These are phyloP conservation scores for Spisula solida DNA, from an alignment of 2,888 invertebrate genomes.

Conservation along the genomic window DNA sequence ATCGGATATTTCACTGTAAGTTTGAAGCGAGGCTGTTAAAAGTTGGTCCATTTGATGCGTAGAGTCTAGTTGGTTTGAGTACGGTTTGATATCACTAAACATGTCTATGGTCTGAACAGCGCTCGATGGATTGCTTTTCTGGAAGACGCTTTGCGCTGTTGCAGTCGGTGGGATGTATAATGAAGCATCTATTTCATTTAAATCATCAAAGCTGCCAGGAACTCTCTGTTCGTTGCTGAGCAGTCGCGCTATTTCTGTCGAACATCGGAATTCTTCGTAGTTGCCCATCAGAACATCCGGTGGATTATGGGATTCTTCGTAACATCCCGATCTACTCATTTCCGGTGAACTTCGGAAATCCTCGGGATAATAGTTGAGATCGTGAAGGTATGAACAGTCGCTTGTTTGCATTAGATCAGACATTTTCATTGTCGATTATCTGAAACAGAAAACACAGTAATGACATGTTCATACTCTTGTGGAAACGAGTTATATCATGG, in stretches of 20 bases:
- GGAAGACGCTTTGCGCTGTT: neutral
- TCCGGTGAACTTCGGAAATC: conserved; percentile 11
- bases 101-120: neutral
- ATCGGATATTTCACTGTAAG: conserved; percentile 61
- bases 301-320: conserved; percentile 40
- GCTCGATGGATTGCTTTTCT: neutral
- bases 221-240: conserved; percentile 57
- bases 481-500: too few relatives aligned
- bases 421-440: conserved; percentile 9
- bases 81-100: neutral
- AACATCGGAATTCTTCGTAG: conserved; percentile 2
- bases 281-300: conserved; percentile 15
- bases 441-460: neutral
- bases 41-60: neutral
- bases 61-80: conserved; percentile 1
- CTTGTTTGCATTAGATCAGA: neutral
- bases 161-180: conserved; percentile 14
- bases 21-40: conserved; percentile 48
- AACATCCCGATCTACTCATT: neutral
- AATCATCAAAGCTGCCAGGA: conserved; percentile 49
- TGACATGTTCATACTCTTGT: too few relatives aligned
- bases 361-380: conserved; percentile 22
- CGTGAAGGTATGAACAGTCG: conserved; percentile 42
- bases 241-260: neutral
- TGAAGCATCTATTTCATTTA: conserved; percentile 50